A percentile compares a stretch with the other conserved stretches of the same genome.
Evolutionary conservation across 2,888 invertebrate species (phyloP).

Genomic region (Drosophila gaucha): DNA sequence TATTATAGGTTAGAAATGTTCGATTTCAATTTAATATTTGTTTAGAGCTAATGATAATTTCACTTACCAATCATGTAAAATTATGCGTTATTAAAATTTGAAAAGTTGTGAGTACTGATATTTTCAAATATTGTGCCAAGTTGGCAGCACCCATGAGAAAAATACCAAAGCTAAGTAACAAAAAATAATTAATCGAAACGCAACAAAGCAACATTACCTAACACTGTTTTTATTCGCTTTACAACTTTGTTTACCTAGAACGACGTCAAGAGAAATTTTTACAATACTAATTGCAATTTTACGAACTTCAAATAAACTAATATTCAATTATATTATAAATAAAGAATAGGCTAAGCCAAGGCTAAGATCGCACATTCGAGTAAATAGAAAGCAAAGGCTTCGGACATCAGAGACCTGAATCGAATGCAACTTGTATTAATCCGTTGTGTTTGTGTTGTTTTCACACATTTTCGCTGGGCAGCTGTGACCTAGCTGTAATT

Average conservation of each 20-base stretch:
- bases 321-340: conserved; percentile 3
- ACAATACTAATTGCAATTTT: conserved; percentile 40
- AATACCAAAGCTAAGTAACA: conserved; percentile 4
- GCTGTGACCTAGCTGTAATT: conserved; percentile 56
- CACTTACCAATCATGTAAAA: background rate
- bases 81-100: conserved; percentile 1
- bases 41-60: background rate
- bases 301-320: conserved; percentile 29
- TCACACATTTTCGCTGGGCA: conserved; percentile 42
- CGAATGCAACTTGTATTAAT: conserved; percentile 49
- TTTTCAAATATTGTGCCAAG: conserved; percentile 1
- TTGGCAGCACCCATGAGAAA: conserved; percentile 40
- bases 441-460: conserved; percentile 50
- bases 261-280: conserved; percentile 54
- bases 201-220: conserved; percentile 1
- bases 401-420: conserved; percentile 9
- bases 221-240: conserved; percentile 22
- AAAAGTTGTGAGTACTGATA: background rate
- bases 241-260: conserved; percentile 44
- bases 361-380: background rate
- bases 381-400: background rate
- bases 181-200: background rate
- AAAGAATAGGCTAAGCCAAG: background rate
- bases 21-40: too few species aligned
- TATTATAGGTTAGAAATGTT: background rate